These are phyloP conservation scores for Garra rufa DNA, from an alignment of 2,113 vertebrate species.

Conservation along the genomic window DNA sequence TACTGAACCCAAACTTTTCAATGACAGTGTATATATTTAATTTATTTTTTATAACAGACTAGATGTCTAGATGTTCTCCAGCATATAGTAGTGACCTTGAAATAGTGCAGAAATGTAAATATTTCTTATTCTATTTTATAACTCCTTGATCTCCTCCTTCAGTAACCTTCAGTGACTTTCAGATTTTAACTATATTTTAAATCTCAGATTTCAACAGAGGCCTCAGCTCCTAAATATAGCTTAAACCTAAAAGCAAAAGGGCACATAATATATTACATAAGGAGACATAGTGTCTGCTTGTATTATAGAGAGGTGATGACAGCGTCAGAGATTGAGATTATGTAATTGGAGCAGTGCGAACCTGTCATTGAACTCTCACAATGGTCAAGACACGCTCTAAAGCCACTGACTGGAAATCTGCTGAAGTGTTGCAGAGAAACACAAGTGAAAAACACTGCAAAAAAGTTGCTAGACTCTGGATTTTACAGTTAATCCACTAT, in stretches of 20 bases:
- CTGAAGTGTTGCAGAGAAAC: conserved; percentile 8
- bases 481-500: not conserved
- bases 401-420: conserved; percentile 1
- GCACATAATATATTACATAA: not conserved
- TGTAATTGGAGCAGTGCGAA: not conserved
- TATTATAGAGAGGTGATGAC: conserved; percentile 19
- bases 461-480: not conserved
- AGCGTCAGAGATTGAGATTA: not conserved
- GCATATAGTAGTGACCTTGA: not conserved
- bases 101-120: not conserved
- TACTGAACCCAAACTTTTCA: too few relatives aligned
- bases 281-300: not conserved
- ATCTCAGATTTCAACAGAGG: not conserved
- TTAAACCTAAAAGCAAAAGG: not conserved
- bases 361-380: not conserved
- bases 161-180: not conserved
- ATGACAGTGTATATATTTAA: too few relatives aligned
- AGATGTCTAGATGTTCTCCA: not conserved
- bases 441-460: conserved; percentile 30
- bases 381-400: not conserved
- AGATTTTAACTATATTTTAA: not conserved
- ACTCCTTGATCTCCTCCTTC: not conserved
- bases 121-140: not conserved
- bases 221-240: conserved; percentile 3
- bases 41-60: too few relatives aligned